These are phyloP conservation scores for Gryon sp. DNA, from an alignment of 1,140 invertebrate species.

Conservation along the genomic window DNA sequence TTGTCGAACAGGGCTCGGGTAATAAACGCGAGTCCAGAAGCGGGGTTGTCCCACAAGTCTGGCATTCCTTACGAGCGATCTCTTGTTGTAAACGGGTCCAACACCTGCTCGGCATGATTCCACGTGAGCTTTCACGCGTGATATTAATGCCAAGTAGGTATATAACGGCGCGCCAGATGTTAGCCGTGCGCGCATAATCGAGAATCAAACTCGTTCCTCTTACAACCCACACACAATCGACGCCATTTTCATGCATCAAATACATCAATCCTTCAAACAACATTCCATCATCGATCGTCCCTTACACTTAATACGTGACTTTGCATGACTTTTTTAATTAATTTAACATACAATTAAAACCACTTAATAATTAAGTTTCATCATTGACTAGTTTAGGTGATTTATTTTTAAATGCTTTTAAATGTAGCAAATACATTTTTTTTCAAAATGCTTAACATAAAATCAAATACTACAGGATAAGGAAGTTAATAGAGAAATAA, in stretches of 20 bases:
- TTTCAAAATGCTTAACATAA: too few species aligned
- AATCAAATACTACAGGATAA: too few species aligned
- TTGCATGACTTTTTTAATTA: too few species aligned
- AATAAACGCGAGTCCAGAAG: constrained; percentile 5
- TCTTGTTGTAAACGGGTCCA: constrained; percentile 50
- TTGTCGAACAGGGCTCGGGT: constrained; percentile 9
- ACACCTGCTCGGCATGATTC: constrained; percentile 67
- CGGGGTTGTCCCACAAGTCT: constrained; percentile 28
- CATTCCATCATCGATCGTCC: constrained; percentile 19
- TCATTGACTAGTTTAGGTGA: too few species aligned
- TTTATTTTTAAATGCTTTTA: too few species aligned
- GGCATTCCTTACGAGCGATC: constrained; percentile 45
- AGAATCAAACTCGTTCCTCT: constrained; percentile 42
- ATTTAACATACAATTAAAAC: too few species aligned
- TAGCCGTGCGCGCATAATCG: constrained; percentile 66
- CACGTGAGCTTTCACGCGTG: constrained; percentile 64
- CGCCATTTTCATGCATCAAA: constrained; percentile 15
- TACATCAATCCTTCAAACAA: constrained; percentile 4
- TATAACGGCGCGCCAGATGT: constrained; percentile 65
- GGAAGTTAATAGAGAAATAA: too few species aligned
- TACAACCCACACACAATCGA: constrained; percentile 16
- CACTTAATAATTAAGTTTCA: too few species aligned
- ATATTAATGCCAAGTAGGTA: constrained; percentile 59
- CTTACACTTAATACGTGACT: background rate
- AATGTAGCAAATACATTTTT: too few species aligned